Conservation (phyloP, 2,888 invertebrate species). For the Hecatera dysodea region DNA sequence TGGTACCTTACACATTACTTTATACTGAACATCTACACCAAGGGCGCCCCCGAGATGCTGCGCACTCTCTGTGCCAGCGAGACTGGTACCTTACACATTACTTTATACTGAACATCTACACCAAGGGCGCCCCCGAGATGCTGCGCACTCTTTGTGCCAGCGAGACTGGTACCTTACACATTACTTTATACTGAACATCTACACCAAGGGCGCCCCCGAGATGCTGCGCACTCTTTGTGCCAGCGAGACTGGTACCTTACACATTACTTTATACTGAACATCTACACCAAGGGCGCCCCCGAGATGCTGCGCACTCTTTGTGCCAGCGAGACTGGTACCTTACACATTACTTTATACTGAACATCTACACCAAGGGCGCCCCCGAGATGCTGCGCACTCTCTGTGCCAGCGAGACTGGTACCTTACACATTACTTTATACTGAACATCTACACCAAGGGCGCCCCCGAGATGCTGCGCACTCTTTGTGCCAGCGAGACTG, state of each 20-base stretch:
- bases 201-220: constrained; percentile 98
- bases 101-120: too few species aligned
- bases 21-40: constrained; percentile 94
- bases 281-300: constrained; percentile 98
- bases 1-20: constrained; percentile 74
- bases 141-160: too few species aligned
- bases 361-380: constrained; percentile 97
- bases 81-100: constrained; percentile 85
- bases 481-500: constrained; percentile 93
- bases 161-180: too few species aligned
- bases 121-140: too few species aligned
- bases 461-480: constrained; percentile 97
- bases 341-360: constrained; percentile 84
- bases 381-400: constrained; percentile 97
- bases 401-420: constrained; percentile 93
- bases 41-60: constrained; percentile 98
- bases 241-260: constrained; percentile 91
- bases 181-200: constrained; percentile 95
- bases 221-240: constrained; percentile 95
- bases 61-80: constrained; percentile 93
- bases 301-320: constrained; percentile 97
- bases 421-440: constrained; percentile 79
- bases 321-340: constrained; percentile 91
- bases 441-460: constrained; percentile 97
- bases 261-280: constrained; percentile 90